Percentiles rank a stretch among this genome's conserved stretches.
Conservation (phyloP, 2,797 vertebrate genomes). For the Pangasius djambal region DNA sequence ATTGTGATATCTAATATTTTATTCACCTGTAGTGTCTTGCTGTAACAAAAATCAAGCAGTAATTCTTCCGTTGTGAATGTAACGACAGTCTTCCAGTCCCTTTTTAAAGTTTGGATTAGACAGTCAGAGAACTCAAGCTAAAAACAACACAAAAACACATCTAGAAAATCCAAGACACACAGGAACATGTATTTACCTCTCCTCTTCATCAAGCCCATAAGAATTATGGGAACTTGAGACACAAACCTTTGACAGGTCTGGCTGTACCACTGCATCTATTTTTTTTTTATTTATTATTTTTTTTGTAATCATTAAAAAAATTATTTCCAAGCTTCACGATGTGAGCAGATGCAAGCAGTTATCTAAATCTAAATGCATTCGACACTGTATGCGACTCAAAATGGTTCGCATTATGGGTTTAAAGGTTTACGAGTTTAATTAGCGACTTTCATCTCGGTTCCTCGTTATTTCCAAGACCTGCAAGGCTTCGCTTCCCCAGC, state of each 20-base stretch:
- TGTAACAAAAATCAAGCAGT: constrained; percentile 10
- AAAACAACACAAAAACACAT: background rate
- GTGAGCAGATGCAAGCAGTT: constrained; percentile 5
- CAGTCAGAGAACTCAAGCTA: background rate
- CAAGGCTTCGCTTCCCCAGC: constrained; percentile 8
- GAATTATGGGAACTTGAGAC: background rate
- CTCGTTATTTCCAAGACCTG: constrained; percentile 20
- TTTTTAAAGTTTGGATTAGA: background rate
- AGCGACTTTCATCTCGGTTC: constrained; percentile 23
- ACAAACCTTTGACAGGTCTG: background rate
- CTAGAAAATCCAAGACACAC: background rate
- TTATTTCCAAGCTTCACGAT: background rate
- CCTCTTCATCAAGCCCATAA: background rate
- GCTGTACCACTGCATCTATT: background rate
- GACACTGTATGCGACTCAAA: background rate
- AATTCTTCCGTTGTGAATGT: background rate
- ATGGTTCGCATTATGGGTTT: constrained; percentile 6
- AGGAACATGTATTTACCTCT: background rate
- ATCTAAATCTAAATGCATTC: background rate
- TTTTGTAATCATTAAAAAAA: background rate
- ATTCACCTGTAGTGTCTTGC: constrained; percentile 10
- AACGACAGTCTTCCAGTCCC: background rate
- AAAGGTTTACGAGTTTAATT: constrained; percentile 36
- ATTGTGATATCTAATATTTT: background rate
- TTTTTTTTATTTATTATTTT: background rate